Evolutionary conservation across 2,888 invertebrate genomes (phyloP).

Genomic region (Parnassius orleans): DNA sequence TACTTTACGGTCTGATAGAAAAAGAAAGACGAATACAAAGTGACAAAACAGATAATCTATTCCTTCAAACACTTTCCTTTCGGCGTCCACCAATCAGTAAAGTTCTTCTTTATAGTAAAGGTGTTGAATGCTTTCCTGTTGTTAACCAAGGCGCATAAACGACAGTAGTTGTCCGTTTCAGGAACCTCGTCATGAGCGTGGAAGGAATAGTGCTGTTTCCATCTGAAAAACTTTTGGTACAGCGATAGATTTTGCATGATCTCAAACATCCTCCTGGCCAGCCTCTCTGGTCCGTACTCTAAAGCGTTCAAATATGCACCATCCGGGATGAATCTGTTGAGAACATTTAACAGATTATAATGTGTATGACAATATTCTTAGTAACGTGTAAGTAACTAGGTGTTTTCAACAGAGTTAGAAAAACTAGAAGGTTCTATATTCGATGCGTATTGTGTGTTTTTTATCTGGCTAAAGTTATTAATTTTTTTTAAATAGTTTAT

Average conservation of each 20-base stretch:
- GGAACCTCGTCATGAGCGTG: slow-evolving; percentile 44
- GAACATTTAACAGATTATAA: neutral
- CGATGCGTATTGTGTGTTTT: no score
- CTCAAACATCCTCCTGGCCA: slow-evolving; percentile 49
- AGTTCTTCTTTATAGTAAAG: slow-evolving; percentile 38
- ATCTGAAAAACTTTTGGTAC: slow-evolving; percentile 54
- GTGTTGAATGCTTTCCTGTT: slow-evolving; percentile 38
- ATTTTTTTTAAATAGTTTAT: no score
- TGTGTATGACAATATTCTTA: no score
- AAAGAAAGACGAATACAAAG: no score
- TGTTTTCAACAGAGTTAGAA: no score
- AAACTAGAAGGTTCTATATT: no score
- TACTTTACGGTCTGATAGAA: no score
- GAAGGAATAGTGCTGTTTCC: slow-evolving; percentile 54
- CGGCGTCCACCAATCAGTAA: slow-evolving; percentile 52
- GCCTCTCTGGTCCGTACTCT: slow-evolving; percentile 41
- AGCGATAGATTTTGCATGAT: slow-evolving; percentile 41
- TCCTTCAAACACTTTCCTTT: slow-evolving; percentile 7
- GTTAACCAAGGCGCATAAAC: slow-evolving; percentile 53
- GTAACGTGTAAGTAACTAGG: no score
- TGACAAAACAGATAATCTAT: neutral
- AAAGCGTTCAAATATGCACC: slow-evolving; percentile 55
- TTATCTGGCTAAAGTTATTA: no score
- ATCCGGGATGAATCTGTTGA: slow-evolving; percentile 56
- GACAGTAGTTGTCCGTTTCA: slow-evolving; percentile 55